Evolutionary conservation across 2,888 invertebrate species (phyloP).

Genomic region (Morpho achilles): DNA sequence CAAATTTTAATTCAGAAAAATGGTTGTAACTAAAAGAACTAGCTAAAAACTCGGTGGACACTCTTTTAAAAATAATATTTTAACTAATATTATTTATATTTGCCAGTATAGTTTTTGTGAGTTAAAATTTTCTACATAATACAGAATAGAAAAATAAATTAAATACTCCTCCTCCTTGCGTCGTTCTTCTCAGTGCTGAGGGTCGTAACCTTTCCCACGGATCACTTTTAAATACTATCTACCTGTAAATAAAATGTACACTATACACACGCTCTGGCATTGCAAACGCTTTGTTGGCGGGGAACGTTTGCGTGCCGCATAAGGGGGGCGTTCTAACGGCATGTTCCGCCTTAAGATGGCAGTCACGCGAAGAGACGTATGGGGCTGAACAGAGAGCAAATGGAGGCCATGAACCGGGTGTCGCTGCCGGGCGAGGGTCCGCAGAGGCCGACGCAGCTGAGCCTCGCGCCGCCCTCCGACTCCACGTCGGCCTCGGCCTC

Average conservation of each 20-base stretch:
- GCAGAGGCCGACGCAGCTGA: constrained; percentile 65
- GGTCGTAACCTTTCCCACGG: no score
- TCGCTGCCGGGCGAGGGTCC: constrained; percentile 57
- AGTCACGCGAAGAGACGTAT: constrained; percentile 79
- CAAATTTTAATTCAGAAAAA: no score
- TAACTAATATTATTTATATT: no score
- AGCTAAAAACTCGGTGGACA: no score
- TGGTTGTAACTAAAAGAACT: no score
- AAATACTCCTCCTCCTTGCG: no score
- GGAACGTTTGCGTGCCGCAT: constrained; percentile 7
- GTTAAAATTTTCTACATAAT: no score
- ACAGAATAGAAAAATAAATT: no score
- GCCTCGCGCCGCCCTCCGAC: constrained; percentile 70
- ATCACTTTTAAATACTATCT: constrained; percentile 28
- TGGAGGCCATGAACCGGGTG: constrained; percentile 76
- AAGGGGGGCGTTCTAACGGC: constrained; percentile 49
- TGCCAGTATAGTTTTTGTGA: no score
- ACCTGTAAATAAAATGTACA: constrained; percentile 19
- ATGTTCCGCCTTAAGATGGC: constrained; percentile 76
- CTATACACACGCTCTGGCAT: constrained; percentile 13
- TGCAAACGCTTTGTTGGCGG: constrained; percentile 38
- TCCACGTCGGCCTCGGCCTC: constrained; percentile 75
- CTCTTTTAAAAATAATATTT: no score
- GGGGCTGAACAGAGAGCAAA: constrained; percentile 78
- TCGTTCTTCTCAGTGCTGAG: no score